Base-by-base conservation (phyloP, 1,140 invertebrate species). In the Caenorhabditis latens region DNA sequence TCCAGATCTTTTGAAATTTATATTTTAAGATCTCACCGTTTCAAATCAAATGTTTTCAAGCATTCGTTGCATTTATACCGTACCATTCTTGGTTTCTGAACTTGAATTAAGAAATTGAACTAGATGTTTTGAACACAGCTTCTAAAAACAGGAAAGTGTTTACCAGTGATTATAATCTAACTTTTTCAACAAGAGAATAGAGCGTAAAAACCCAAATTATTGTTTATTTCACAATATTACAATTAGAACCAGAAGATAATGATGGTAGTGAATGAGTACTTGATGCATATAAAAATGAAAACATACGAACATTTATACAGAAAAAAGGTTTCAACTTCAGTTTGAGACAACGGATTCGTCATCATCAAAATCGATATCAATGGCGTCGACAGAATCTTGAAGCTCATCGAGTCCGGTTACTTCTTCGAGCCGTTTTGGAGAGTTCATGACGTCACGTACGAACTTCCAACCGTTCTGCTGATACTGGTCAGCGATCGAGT, bases 381-480 rank as follows among this genome's bases (percentile, higher is more conserved):
- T 71, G 9, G 48, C 82, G 21, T 89, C 61, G 19, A 84, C 88
- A 16, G 84, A 84, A 1, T 84, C 32, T 46, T 89, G 89, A n/a
- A 90, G 84, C 40, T 85, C 63, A 16, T 83, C 86, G 11, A 90
- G 67, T 46, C 89, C 89, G 40, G 88, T 83, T n/a, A 90, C 67
- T 42, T 84, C 13, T 48, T 90, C 89, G 21, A 90, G 84, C 40
- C 40, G 42, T 6, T n/a, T 14, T 13, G 89, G 86, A 19, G 63
- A 71, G 83, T 90, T 90, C 58, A 90, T 61, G 7, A 88, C 88
- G 11, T 87, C 24, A n/a, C 40, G 46, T 21, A 89, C 58, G 58
- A 89, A 89, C n/a, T 53, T 85, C 85, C 82, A 89, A 13, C 85
- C 86, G 19, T 89, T 58, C 19, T 88, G n/a, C 16, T 67, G 57